These are phyloP conservation scores for Toxotes chatareus DNA, from an alignment of 2,113 vertebrate species.

Conservation along the genomic window DNA sequence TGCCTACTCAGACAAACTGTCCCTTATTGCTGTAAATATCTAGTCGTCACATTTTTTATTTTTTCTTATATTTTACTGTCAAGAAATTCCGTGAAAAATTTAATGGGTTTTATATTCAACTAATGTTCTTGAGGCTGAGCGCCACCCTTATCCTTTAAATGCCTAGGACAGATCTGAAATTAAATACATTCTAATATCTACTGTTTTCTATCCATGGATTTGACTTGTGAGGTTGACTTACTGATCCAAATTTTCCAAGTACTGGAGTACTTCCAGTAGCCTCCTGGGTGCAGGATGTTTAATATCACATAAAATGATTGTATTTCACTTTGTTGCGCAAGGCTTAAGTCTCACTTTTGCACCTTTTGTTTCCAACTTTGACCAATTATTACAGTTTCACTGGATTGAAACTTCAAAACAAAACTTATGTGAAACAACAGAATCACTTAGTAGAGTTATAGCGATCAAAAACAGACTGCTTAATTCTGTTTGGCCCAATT, in stretches of 20 bases:
- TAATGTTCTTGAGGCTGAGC: not conserved
- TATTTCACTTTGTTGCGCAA: slow-evolving; percentile 1
- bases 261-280: not conserved
- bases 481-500: not conserved
- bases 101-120: not conserved
- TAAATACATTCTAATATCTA: not conserved
- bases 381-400: not conserved
- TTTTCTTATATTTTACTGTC: not conserved
- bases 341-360: not conserved
- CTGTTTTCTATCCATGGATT: not conserved
- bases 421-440: not conserved
- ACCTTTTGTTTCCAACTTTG: not conserved
- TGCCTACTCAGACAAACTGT: too few species aligned
- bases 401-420: not conserved
- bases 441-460: not conserved
- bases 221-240: not conserved
- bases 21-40: too few species aligned
- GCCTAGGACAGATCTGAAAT: not conserved
- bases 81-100: not conserved
- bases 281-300: not conserved
- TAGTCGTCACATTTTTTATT: too few species aligned
- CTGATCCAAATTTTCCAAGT: not conserved
- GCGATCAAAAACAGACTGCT: not conserved
- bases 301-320: not conserved
- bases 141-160: not conserved